Evolutionary conservation across 2,113 vertebrate species (phyloP).

Genomic region (Xenotilapia longispinis): DNA sequence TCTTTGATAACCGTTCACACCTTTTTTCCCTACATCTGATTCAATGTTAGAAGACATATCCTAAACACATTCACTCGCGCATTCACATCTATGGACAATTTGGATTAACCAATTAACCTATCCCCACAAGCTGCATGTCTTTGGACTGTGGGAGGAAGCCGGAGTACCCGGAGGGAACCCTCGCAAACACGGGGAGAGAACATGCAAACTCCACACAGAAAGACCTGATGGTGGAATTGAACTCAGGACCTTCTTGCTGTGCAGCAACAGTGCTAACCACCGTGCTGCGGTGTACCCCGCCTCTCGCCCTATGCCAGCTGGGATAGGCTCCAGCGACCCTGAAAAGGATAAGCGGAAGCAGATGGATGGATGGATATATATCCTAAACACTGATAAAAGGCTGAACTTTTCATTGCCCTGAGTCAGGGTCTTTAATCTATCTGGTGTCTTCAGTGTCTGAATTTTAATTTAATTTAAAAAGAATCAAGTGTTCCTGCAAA

Average conservation of each 20-base stretch:
- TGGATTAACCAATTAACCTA: fast-evolving
- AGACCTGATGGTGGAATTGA: background rate
- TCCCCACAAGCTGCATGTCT: background rate
- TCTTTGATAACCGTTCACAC: background rate
- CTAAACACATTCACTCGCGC: background rate
- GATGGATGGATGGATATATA: background rate
- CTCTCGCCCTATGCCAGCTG: background rate
- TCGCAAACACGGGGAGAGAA: background rate
- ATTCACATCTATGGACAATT: background rate
- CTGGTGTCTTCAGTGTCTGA: background rate
- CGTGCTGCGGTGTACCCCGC: background rate
- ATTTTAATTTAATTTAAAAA: background rate
- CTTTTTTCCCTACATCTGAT: background rate
- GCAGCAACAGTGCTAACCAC: background rate
- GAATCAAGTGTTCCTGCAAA: background rate
- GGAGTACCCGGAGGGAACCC: fast-evolving
- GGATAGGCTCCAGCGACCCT: background rate
- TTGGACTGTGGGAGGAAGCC: fast-evolving
- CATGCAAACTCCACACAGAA: background rate
- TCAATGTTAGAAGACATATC: background rate
- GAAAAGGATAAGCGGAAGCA: background rate
- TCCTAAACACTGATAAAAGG: background rate
- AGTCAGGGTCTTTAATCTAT: background rate
- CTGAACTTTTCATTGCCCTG: background rate
- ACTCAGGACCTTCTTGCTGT: background rate